Evolutionary conservation across 2,888 invertebrate species (phyloP).

Genomic region (Gordius sp.): DNA sequence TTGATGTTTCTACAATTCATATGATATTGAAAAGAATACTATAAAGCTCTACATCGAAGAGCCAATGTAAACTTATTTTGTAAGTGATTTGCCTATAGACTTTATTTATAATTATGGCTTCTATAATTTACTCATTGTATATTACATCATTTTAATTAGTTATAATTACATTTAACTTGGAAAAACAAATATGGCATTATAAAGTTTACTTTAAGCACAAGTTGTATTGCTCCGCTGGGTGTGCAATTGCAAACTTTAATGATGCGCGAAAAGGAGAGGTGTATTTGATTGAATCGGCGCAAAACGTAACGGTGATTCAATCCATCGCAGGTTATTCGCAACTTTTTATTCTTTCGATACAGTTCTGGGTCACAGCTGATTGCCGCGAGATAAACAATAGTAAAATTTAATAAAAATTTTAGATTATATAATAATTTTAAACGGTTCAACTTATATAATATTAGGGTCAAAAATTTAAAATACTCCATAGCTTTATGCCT

Average conservation of each 20-base stretch:
- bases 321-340: neutral
- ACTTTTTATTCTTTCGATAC: neutral
- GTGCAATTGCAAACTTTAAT: conserved; percentile 1
- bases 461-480: too few relatives aligned
- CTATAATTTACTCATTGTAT: too few relatives aligned
- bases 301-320: neutral
- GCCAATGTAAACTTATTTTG: too few relatives aligned
- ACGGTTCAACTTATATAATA: neutral
- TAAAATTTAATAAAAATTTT: neutral
- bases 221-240: neutral
- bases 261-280: neutral
- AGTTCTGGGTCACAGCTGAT: neutral
- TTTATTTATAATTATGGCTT: too few relatives aligned
- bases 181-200: too few relatives aligned
- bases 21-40: too few relatives aligned
- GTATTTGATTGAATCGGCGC: neutral
- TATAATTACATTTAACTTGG: too few relatives aligned
- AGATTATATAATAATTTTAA: neutral
- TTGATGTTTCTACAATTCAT: too few relatives aligned
- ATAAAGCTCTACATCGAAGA: too few relatives aligned
- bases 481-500: too few relatives aligned
- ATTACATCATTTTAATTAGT: too few relatives aligned
- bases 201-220: neutral
- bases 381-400: neutral
- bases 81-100: too few relatives aligned